Evolutionary conservation across 2,113 vertebrate genomes (phyloP).

Genomic region (Neogobius melanostomus): DNA sequence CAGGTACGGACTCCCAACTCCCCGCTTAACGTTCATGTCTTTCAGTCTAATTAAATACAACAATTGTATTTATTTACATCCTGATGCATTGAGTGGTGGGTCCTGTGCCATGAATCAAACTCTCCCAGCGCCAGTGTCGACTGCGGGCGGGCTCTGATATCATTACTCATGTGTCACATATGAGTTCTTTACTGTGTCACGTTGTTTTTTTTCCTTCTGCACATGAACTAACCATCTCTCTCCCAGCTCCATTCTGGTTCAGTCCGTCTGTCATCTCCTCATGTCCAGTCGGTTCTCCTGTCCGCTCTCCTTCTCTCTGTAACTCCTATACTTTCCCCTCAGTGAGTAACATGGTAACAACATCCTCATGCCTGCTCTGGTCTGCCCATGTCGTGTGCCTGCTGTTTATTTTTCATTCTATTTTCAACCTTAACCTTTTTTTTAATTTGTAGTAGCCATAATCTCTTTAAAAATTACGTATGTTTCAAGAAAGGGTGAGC

Average conservation of each 20-base stretch:
- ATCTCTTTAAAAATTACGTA: neutral
- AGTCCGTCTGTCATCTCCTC: conserved; percentile 84
- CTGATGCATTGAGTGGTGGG: too few species aligned
- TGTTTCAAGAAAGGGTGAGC: neutral
- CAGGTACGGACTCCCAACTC: conserved; percentile 76
- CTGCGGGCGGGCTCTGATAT: too few species aligned
- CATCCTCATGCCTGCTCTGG: conserved; percentile 79
- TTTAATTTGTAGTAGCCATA: neutral
- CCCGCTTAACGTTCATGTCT: neutral
- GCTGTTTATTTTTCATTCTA: neutral
- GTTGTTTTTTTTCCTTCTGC: neutral
- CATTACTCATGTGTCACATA: too few species aligned
- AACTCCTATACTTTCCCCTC: conserved; percentile 89
- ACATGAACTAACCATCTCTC: conserved; percentile 12
- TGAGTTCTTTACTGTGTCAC: neutral
- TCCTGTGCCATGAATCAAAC: too few species aligned
- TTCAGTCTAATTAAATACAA: too few species aligned
- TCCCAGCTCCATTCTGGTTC: conserved; percentile 52
- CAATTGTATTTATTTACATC: too few species aligned
- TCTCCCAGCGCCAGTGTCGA: too few species aligned
- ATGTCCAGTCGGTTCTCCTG: conserved; percentile 90
- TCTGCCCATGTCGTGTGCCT: conserved; percentile 40
- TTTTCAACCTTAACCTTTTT: conserved; percentile 31
- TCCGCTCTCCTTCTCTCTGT: conserved; percentile 95
- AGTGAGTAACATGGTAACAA: conserved; percentile 90